These are phyloP conservation scores for Stenodema calcarata DNA, from an alignment of 2,888 invertebrate genomes.

Conservation along the genomic window DNA sequence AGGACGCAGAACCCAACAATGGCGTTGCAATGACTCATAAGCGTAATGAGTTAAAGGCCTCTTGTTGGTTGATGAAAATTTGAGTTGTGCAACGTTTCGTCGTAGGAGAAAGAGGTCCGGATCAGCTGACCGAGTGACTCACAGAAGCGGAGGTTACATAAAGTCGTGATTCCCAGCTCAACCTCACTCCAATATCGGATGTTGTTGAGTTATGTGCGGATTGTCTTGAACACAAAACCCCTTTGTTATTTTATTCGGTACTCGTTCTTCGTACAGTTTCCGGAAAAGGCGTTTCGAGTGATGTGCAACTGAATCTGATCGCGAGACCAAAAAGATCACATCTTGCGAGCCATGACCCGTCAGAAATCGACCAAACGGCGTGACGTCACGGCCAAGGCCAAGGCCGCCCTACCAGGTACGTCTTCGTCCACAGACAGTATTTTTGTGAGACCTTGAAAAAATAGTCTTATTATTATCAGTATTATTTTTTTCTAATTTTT, in stretches of 20 bases:
- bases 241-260: no score
- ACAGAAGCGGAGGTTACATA: slow-evolving; percentile 24
- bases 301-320: no score
- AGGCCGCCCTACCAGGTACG: neutral
- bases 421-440: neutral
- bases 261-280: no score
- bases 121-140: neutral
- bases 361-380: neutral
- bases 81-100: neutral
- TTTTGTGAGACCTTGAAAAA: neutral
- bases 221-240: neutral
- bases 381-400: slow-evolving; percentile 13
- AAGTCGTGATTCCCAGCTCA: neutral
- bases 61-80: neutral
- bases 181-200: neutral
- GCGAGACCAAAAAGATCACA: neutral
- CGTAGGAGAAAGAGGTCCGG: neutral
- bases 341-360: neutral
- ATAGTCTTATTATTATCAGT: neutral
- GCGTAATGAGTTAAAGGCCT: neutral
- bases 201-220: neutral
- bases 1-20: neutral
- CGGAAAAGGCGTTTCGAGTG: no score
- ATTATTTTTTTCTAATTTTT: neutral
- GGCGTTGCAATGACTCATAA: neutral